Conservation (phyloP, 2,113 vertebrate genomes). For the Ploceus nigricollis region DNA sequence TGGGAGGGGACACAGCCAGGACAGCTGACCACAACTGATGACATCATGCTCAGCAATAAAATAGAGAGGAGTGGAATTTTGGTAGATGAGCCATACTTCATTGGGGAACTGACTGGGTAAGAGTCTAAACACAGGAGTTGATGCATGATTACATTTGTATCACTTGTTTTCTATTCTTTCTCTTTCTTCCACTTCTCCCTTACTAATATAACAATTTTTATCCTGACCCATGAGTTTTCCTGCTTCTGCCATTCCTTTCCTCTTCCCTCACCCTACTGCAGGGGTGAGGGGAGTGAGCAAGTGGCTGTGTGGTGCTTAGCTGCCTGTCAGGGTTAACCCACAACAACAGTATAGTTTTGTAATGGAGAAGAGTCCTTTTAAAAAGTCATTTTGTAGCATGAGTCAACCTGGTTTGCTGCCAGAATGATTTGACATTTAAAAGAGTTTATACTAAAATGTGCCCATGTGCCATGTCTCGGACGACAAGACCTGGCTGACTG, state of each 20-base stretch:
- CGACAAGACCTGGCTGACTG: slow-evolving; percentile 1
- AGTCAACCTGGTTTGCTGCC: not conserved
- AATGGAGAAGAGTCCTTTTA: not conserved
- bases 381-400: not conserved
- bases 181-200: not conserved
- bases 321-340: not conserved
- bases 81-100: not conserved
- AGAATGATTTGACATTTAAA: not conserved
- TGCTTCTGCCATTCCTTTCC: not conserved
- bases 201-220: not conserved
- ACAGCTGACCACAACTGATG: not conserved
- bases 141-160: not conserved
- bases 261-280: not conserved
- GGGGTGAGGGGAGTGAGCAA: accelerated
- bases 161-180: not conserved
- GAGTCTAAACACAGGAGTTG: not conserved
- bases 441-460: not conserved
- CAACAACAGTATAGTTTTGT: not conserved
- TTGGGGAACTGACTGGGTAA: not conserved
- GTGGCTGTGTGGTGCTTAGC: not conserved
- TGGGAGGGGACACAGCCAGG: not conserved
- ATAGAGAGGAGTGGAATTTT: not conserved
- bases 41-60: not conserved
- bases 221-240: not conserved
- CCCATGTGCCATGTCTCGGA: not conserved